A percentile compares a stretch with the other conserved stretches of the same genome.
These are phyloP conservation scores for Benthosema pterotum DNA, from an alignment of 2,797 vertebrate species.

Conservation along the genomic window DNA sequence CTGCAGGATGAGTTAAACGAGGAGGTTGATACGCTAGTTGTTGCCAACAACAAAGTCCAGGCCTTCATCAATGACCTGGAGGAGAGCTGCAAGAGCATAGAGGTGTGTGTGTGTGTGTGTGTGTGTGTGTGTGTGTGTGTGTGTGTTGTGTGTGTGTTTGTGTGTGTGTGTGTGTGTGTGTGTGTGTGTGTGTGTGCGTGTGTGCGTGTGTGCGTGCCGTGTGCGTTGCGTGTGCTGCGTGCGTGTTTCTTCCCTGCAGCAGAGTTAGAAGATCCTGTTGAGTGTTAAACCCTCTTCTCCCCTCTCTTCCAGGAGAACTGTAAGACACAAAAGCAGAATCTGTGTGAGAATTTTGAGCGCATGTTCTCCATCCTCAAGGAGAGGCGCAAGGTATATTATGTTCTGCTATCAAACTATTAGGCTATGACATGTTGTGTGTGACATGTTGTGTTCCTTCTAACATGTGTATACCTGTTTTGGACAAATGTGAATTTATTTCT, in stretches of 20 bases:
- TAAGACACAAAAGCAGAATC: conserved; percentile 73
- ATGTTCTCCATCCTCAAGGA: conserved; percentile 77
- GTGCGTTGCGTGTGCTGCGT: neutral
- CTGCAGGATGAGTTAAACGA: conserved; percentile 69
- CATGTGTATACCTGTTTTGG: no score
- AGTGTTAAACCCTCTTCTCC: neutral
- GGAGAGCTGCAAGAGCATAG: conserved; percentile 67
- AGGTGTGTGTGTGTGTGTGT: conserved; percentile 71
- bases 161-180: neutral
- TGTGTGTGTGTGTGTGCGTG: conserved; percentile 9
- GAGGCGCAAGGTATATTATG: conserved; percentile 64
- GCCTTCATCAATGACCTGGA: conserved; percentile 67
- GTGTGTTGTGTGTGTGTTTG: conserved; percentile 9
- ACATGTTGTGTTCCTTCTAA: neutral
- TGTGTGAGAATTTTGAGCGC: conserved; percentile 74
- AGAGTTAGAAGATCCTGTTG: no score
- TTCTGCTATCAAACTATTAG: neutral
- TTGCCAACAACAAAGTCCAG: conserved; percentile 65
- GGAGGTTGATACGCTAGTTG: conserved; percentile 62
- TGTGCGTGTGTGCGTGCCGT: neutral
- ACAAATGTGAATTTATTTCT: no score
- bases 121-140: conserved; percentile 15
- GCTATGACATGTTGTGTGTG: neutral
- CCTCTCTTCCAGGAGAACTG: conserved; percentile 70
- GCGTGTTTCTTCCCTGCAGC: neutral